A percentile compares a stretch with the other conserved stretches of the same genome.
These are phyloP conservation scores for Drosophila triauraria DNA, from an alignment of 1,140 invertebrate species.

Conservation along the genomic window DNA sequence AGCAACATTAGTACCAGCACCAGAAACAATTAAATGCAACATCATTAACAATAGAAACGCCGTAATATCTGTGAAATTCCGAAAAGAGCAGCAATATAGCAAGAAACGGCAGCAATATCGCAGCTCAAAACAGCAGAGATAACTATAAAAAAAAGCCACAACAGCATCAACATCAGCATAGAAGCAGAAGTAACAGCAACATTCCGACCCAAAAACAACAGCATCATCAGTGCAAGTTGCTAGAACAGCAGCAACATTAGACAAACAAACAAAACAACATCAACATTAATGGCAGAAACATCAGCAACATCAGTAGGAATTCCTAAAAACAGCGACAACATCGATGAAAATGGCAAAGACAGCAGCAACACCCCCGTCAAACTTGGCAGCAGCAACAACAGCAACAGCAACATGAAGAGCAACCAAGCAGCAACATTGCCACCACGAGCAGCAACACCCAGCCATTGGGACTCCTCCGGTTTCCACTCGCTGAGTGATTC, in stretches of 20 bases:
- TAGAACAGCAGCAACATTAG: slow-evolving; percentile 16
- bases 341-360: slow-evolving; percentile 5
- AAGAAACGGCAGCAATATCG: too few species aligned
- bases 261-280: slow-evolving; percentile 9
- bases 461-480: slow-evolving; percentile 18
- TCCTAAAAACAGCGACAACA: slow-evolving; percentile 14
- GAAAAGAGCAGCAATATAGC: too few species aligned
- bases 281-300: neutral
- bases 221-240: neutral
- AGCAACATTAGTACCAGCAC: too few species aligned
- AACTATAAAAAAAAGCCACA: neutral
- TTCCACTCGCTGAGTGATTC: slow-evolving; percentile 8
- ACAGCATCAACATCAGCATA: neutral
- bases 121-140: neutral
- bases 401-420: slow-evolving; percentile 3
- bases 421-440: slow-evolving; percentile 22
- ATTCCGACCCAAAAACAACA: neutral
- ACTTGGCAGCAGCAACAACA: slow-evolving; percentile 3
- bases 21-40: too few species aligned
- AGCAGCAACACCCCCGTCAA: slow-evolving; percentile 12
- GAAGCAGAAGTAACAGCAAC: neutral
- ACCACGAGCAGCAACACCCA: slow-evolving; percentile 26
- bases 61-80: neutral
- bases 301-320: neutral
- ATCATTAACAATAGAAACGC: too few species aligned